Base-by-base conservation (phyloP, 2,888 invertebrate genomes). In the Phaedon cochleariae region DNA sequence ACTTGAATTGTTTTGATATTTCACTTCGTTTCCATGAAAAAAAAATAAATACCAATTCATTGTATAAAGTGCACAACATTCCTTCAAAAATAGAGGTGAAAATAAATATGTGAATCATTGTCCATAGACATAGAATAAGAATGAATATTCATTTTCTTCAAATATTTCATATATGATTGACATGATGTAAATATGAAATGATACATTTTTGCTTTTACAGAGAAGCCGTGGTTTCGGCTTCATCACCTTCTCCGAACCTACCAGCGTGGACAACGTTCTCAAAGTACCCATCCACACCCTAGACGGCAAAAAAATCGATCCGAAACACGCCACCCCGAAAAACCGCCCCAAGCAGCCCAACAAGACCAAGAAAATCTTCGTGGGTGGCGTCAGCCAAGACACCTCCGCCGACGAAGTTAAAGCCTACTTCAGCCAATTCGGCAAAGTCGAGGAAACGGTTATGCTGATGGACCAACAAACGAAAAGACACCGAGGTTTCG, bases 381-480 rank as follows among this genome's bases (percentile, higher is more conserved):
- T 95, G 21, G 95, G 95, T 59, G 95, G 95, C 63, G 95, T 95
- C 67, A 94, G 94, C 63, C 95, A 95, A 83, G 95, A 95, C 85
- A 95, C 95, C 1, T 93, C 94, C 29, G 93, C 94, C 59, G 95
- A 95, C 63, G 95, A 95, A 84, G 95, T 95, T 6, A 92, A 94
- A 83, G 92, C 92, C 37, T 95, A 95, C 84, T 95, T 95, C 87
- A 90, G 90, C 72, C 94, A 95, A 84, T 95, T 94, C 83, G 95
- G 95, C 17, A 91, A 92, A 79, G 95, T 94, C 18, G 95, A 95
- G 81, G 95, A 95, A 84, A 94, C 95, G 26, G 95, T 95, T 17
- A 95, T 95, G 95, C 87, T 95, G 74, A 95, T 95, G 95, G 95
- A 95, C 82, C 95, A 95, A 84, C 95, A 95, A 84, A 95, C 95